Conservation (phyloP, 2,888 invertebrate species). For the Cerastis rubricosa region DNA sequence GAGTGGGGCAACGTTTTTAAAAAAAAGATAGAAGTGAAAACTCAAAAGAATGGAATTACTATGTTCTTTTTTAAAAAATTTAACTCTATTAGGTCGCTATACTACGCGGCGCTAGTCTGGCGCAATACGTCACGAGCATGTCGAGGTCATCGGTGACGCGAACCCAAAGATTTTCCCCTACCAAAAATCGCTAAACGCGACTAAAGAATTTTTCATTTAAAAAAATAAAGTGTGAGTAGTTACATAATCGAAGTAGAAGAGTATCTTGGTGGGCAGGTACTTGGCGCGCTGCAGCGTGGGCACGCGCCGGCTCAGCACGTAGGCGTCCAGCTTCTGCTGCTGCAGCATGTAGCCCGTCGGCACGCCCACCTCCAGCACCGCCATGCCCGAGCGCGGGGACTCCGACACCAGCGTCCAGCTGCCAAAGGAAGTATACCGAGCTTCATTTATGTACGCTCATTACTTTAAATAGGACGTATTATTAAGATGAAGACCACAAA, state of each 20-base stretch:
- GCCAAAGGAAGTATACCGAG: background rate
- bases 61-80: no score
- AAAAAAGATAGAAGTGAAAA: no score
- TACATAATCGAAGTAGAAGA: constrained; percentile 98
- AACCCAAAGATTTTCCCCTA: no score
- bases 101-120: no score
- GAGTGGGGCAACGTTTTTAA: no score
- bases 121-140: no score
- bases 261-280: constrained; percentile 95
- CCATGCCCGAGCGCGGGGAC: constrained; percentile 96
- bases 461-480: background rate
- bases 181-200: no score
- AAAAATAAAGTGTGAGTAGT: no score
- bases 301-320: constrained; percentile 95
- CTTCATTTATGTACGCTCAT: background rate
- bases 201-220: background rate
- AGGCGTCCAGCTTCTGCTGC: constrained; percentile 96
- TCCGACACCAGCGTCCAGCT: constrained; percentile 95
- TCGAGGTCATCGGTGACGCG: no score
- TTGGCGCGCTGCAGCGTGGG: constrained; percentile 96
- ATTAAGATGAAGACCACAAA: background rate
- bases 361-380: constrained; percentile 96
- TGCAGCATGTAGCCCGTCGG: constrained; percentile 98
- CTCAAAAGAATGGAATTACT: no score
- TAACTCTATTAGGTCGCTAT: no score